phyloP scores from a whole-genome alignment of 2,888 invertebrate genomes.

The Epsilonema sp. region DNA sequence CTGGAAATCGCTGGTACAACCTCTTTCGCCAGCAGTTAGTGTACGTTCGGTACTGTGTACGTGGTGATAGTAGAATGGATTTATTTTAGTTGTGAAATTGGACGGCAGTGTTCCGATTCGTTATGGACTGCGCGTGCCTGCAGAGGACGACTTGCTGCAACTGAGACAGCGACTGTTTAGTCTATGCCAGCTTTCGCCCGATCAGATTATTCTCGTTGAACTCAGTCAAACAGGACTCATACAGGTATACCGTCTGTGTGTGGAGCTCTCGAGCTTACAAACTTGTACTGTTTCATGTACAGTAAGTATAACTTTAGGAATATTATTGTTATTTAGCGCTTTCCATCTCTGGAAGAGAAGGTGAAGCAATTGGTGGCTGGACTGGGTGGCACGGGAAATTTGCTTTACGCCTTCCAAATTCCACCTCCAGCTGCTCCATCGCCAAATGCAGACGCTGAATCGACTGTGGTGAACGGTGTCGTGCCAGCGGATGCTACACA shows the following conservation, averaged over 20 bases:
- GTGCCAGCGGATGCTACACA: too few relatives aligned
- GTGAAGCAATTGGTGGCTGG: background rate
- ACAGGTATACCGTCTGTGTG: constrained; percentile 6
- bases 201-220: constrained; percentile 12
- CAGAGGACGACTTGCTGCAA: constrained; percentile 57
- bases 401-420: constrained; percentile 6
- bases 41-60: too few relatives aligned
- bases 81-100: constrained; percentile 26
- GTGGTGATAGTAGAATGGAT: too few relatives aligned
- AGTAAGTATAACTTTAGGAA: too few relatives aligned
- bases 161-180: constrained; percentile 46
- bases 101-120: constrained; percentile 63
- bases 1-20: constrained; percentile 50
- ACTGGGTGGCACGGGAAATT: background rate
- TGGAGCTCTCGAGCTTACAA: too few relatives aligned
- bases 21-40: background rate
- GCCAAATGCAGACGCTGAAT: background rate
- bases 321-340: too few relatives aligned
- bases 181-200: constrained; percentile 37
- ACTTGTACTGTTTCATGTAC: too few relatives aligned
- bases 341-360: background rate
- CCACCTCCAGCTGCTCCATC: background rate
- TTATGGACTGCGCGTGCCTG: constrained; percentile 60
- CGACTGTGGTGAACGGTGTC: too few relatives aligned
- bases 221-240: constrained; percentile 11